Conservation (phyloP, 2,888 invertebrate species). For the Leptothorax acervorum region DNA sequence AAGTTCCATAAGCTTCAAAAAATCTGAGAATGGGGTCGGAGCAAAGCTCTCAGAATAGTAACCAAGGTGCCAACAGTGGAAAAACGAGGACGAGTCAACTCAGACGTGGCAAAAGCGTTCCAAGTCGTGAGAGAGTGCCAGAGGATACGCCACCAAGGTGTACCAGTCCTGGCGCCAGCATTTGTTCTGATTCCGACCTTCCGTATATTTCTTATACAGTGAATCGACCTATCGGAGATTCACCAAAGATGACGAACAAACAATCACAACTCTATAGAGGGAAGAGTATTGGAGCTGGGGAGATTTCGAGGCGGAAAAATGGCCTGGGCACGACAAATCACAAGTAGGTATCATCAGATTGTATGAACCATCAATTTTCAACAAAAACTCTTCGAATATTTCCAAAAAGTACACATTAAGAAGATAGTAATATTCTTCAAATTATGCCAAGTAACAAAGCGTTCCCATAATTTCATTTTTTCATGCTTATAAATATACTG, state of each 20-base stretch:
- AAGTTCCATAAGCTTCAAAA: neutral
- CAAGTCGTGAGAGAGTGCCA: slow-evolving; percentile 81
- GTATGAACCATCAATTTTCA: neutral
- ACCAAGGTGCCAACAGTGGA: slow-evolving; percentile 69
- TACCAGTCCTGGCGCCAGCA: slow-evolving; percentile 94
- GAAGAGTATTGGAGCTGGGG: slow-evolving; percentile 80
- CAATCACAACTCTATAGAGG: slow-evolving; percentile 83
- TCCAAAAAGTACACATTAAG: neutral
- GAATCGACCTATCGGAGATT: slow-evolving; percentile 95
- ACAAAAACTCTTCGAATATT: neutral
- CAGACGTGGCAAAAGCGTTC: slow-evolving; percentile 84
- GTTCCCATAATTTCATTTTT: neutral
- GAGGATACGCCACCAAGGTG: slow-evolving; percentile 88
- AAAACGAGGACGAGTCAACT: slow-evolving; percentile 78
- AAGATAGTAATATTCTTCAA: neutral
- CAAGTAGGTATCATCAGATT: slow-evolving; percentile 58
- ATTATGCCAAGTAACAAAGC: neutral
- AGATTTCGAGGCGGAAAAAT: slow-evolving; percentile 80
- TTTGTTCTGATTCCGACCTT: slow-evolving; percentile 95
- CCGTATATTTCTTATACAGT: slow-evolving; percentile 97
- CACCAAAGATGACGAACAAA: slow-evolving; percentile 92
- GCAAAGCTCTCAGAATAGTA: slow-evolving; percentile 81
- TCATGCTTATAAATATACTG: neutral
- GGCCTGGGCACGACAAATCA: slow-evolving; percentile 72
- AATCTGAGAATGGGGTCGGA: slow-evolving; percentile 82